phyloP scores from a whole-genome alignment of 2,888 invertebrate genomes.

The Eupithecia tripunctaria region DNA sequence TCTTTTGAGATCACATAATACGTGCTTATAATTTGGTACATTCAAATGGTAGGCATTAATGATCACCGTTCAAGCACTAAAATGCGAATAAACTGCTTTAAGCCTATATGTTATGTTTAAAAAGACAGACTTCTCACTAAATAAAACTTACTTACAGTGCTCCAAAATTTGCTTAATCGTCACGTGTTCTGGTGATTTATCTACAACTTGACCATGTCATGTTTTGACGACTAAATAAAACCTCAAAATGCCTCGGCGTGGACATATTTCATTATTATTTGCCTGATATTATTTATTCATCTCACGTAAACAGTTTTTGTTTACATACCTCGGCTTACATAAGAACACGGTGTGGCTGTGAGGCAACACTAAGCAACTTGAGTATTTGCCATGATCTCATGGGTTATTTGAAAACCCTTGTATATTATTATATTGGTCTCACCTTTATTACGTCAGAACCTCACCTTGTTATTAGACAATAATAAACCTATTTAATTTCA shows the following conservation, averaged over 20 bases:
- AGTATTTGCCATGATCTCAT: constrained; percentile 34
- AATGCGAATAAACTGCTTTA: no score
- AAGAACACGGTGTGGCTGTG: constrained; percentile 18
- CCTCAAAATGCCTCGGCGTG: not conserved
- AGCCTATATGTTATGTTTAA: no score
- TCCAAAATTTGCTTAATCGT: not conserved
- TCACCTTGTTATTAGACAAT: constrained; percentile 19
- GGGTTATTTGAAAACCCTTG: constrained; percentile 29
- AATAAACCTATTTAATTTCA: not conserved
- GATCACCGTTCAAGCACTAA: no score
- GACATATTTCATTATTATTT: constrained; percentile 19
- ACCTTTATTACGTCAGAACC: constrained; percentile 25
- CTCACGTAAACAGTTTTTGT: constrained; percentile 43
- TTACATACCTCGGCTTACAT: constrained; percentile 40
- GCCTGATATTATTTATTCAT: constrained; percentile 31
- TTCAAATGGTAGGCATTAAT: no score
- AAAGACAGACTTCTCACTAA: no score
- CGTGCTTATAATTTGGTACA: not conserved
- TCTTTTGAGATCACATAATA: not conserved
- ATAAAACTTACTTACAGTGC: not conserved
- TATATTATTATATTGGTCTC: not conserved
- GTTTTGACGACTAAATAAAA: not conserved
- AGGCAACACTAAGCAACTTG: constrained; percentile 8
- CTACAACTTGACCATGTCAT: not conserved
- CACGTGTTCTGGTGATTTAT: not conserved